Base-by-base conservation (phyloP, 2,888 invertebrate genomes). In the Bibio marci region DNA sequence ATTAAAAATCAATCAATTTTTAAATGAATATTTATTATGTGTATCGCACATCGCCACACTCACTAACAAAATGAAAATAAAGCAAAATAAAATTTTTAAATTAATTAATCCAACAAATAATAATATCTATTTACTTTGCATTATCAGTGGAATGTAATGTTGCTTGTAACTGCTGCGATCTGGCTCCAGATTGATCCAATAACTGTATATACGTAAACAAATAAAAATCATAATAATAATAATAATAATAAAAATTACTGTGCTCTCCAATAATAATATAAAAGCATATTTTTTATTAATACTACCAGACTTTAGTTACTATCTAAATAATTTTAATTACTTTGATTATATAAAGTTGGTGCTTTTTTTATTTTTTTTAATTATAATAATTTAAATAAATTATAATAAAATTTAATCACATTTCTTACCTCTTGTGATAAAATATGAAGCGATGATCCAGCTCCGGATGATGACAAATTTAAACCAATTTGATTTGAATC, bases 111-210 rank as follows among this genome's bases (percentile, higher is more conserved):
- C 18, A 26, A 37, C 15, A 32, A 34, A 22, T 32, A 39, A 46
- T 46, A 46, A 48, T 51, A 55, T 22, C 14, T 71, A 72, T 70
- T 72, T 73, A 73, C 73, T 69, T 71, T 69, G 66, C 65, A 59
- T 64, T 62, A 54, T 67, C 66, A 57, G 61, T 66, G 59, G 59
- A 63, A 57, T 65, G 63, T 57, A 66, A 58, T 54, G 65, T 61
- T 52, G 65, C 58, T 59, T 60, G 62, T 61, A 67, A 67, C 59
- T 65, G 61, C 52, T 46, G 49, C 59, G 65, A 63, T 58, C 66
- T 65, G 52, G 68, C 57, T 54, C 63, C 61, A 51, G 66, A 64
- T 59, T 68, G 70, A 65, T 75, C 74, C 73, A 75, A 71, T 69
- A 76, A 73, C 77, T 77, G 67, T n/a, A 22, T 6, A 22, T 22